Percentiles rank a stretch among this genome's conserved stretches.
Conservation (phyloP, 2,888 invertebrate genomes). For the Molanna angustata region DNA sequence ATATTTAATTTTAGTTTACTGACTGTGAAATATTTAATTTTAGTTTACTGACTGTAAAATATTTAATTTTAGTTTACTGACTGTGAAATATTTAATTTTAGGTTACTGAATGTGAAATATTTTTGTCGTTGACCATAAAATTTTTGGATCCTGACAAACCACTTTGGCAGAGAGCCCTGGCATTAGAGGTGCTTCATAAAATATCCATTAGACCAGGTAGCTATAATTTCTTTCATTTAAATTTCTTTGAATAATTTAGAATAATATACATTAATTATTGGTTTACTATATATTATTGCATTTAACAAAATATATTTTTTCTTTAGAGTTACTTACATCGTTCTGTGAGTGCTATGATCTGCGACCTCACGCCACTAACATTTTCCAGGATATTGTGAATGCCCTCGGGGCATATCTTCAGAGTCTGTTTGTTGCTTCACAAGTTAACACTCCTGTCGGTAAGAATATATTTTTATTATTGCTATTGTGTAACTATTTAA, state of each 20-base stretch:
- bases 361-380: constrained; percentile 89
- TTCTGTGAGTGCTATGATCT: constrained; percentile 96
- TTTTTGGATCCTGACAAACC: constrained; percentile 97
- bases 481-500: neutral
- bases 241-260: too few species aligned
- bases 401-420: constrained; percentile 93
- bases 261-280: too few species aligned
- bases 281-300: too few species aligned
- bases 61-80: too few species aligned
- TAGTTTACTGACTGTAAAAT: too few species aligned
- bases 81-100: too few species aligned
- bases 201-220: constrained; percentile 80
- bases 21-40: too few species aligned
- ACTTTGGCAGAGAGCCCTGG: constrained; percentile 92
- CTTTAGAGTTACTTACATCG: constrained; percentile 70
- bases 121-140: constrained; percentile 93
- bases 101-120: constrained; percentile 98
- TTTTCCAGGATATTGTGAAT: constrained; percentile 93
- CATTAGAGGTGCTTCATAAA: constrained; percentile 93
- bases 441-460: constrained; percentile 57
- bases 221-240: too few species aligned
- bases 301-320: neutral
- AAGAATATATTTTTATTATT: constrained; percentile 33
- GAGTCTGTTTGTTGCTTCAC: constrained; percentile 78
- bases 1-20: too few species aligned